Base-by-base conservation (phyloP, 2,888 invertebrate species). In the Gastracanthus pulcherrimus region DNA sequence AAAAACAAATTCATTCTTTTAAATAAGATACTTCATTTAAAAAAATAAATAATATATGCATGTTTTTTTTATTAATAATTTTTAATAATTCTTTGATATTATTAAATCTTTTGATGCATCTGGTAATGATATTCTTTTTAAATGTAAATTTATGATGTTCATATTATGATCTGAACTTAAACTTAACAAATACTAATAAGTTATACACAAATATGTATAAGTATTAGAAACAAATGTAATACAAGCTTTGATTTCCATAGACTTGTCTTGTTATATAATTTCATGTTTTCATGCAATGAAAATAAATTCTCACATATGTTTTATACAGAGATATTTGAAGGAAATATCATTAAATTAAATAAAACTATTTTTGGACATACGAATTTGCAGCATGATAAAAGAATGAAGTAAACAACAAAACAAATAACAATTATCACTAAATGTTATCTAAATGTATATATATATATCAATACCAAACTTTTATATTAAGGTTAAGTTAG, bases 241-340 rank as follows among this genome's bases (percentile, higher is more conserved):
- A 36, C 31, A 19, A 36, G n/a, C 29, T 58, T 5, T 26, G n/a
- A 29, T 5, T 16, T 48, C 16, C 36, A 19, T 7, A 45, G n/a
- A 45, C n/a, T n/a, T n/a, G n/a, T n/a, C n/a, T n/a, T 45, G 41
- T 60, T 77, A 71, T 41, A 31, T 71, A 78, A 71, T 62, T 71
- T 9, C 45, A 38, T 48, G 7, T 60, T 70, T 45, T 11, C 1
- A 19, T n/a, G 5, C 31, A 26, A 74, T 45, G 58, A 62, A 45
- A 62, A 74, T 45, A 45, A 62, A 74, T 29, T 62, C 9, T 29
- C 62, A 62, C 72, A 45, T 74, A 60, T 38, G 19, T n/a, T 34
- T 60, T 31, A 45, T 3, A 31, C 45, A 74, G 9, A 31, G 31
- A 31, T 36, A 31, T 41, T 26, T 1, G 3, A 31, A 62, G 13